Percentiles rank a stretch among this genome's conserved stretches.
Conservation (phyloP, 2,888 invertebrate species). For the Eupithecia centaureata region DNA sequence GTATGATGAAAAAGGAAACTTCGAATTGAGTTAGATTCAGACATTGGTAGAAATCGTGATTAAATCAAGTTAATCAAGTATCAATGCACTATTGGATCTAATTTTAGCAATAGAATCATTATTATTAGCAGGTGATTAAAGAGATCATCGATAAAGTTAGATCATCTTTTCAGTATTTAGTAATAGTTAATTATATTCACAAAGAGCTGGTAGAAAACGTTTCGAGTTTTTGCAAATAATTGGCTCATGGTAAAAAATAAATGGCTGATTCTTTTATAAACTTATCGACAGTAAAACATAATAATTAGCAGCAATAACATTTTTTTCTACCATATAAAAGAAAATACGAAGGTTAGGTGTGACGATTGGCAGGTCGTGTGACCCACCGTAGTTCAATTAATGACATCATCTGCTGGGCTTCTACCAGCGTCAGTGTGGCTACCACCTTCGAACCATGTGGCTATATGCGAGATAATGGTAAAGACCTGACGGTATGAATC, state of each 20-base stretch:
- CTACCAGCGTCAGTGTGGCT: too few species aligned
- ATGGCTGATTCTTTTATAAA: slow-evolving; percentile 3
- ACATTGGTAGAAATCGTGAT: background rate
- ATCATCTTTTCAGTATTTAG: slow-evolving; percentile 18
- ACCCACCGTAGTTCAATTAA: too few species aligned
- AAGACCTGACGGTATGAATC: too few species aligned
- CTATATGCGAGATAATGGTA: too few species aligned
- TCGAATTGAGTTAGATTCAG: background rate
- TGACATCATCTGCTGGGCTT: too few species aligned
- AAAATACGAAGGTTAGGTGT: background rate
- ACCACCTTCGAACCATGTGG: too few species aligned
- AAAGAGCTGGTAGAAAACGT: slow-evolving; percentile 17
- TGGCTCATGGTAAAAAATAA: slow-evolving; percentile 26
- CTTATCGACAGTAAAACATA: slow-evolving; percentile 6
- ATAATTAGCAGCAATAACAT: slow-evolving; percentile 8
- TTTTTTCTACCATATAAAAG: background rate
- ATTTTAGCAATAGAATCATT: slow-evolving; percentile 1
- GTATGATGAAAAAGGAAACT: background rate
- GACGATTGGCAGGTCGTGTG: background rate
- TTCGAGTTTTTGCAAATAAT: slow-evolving; percentile 22
- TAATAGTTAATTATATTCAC: background rate
- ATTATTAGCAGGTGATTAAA: slow-evolving; percentile 17
- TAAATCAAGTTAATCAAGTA: background rate
- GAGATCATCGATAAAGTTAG: slow-evolving; percentile 28
- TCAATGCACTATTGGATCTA: background rate